Base-by-base conservation (phyloP, 2,113 vertebrate genomes). In the Cyprinus carpio region DNA sequence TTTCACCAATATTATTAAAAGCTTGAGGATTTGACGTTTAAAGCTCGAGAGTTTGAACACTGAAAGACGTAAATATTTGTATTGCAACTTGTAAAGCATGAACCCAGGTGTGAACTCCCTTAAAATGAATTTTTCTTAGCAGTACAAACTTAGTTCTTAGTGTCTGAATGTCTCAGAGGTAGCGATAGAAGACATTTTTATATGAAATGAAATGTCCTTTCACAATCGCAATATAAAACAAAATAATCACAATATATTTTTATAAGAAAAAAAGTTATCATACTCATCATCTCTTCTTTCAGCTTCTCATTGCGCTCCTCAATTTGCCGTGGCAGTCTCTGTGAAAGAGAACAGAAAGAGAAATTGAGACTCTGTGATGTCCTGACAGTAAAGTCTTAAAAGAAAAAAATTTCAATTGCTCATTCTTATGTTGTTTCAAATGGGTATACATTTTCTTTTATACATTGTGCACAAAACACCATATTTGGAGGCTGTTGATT, bases 211-310 rank as follows among this genome's bases (percentile, higher is more conserved):
- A 54, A 20, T 18, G 16, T 20, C 5, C 18, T 54, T 7, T 23
- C 20, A 58, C 56, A 58, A 60, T n/a, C 4, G 3, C 3, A 60
- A 60, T 60, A 60, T 10, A 23, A 60, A 8, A 8, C 56, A 58
- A 60, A 60, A 60, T 60, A 60, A 60, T 60, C 56, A 60, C 56
- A 60, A 23, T 60, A 23, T 2, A 8, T 10, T 60, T n/a, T 10
- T n/a, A 27, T 71, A 37, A 75, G n/a, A 78, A 23, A 78, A 20
- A 58, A 51, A 4, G 13, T 2, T n/a, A 12, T 90, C 96, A 89
- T 94, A 99, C 98, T 93, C 74, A 99, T 90, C 98, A 99, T 99
- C 89, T 99, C 98, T 89, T 96, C 96, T 91, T 99, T 99, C 85
- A 99, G 86, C 87, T 94, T 96, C 93, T 99, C 98, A 80, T 99